Base-by-base conservation (phyloP, 2,888 invertebrate genomes). In the Vesta saturnalis region DNA sequence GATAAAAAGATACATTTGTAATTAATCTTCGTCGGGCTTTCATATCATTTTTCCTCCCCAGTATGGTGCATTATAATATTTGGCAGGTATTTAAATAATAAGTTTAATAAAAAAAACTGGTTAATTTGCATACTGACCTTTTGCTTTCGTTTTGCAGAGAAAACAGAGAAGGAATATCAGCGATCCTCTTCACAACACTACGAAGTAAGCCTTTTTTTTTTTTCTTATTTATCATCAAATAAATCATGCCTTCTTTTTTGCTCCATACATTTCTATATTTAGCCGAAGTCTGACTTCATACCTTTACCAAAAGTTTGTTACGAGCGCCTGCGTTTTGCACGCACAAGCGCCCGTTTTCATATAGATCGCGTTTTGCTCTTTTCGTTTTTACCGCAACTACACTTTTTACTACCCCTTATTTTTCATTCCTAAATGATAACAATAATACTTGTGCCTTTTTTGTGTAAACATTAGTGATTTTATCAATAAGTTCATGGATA, bases 101-200 rank as follows among this genome's bases (percentile, higher is more conserved):
- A 39, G 39, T 39, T 8, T 23, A 5, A n/a, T n/a, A n/a, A n/a
- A 16, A 23, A 30, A 39, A 58, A 64, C 64, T 21, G 64, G 58
- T 64, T 64, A 63, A 63, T 63, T 56, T 63, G 30, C 64, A 63
- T 63, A 18, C 15, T 55, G 57, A 58, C 49, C 35, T 58, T 21
- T 49, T 14, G 2, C 43, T 70, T 65, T 72, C 78, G 75, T 70
- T 66, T 74, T 76, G 12, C 87, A 91, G 88, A 85, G 86, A 78
- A 88, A 91, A 77, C 90, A 90, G 81, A 89, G 91, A 77, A 87
- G 93, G 78, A 93, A 93, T 85, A 91, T 92, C 77, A 93, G 93
- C 79, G 93, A 94, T 86, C 93, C 93, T 55, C 92, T 92, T 84
- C 88, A 92, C 78, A 91, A 91, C 72, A 90, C 90, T 82, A 89